Base-by-base conservation (phyloP, 2,797 vertebrate species). In the Pipistrellus nathusii region DNA sequence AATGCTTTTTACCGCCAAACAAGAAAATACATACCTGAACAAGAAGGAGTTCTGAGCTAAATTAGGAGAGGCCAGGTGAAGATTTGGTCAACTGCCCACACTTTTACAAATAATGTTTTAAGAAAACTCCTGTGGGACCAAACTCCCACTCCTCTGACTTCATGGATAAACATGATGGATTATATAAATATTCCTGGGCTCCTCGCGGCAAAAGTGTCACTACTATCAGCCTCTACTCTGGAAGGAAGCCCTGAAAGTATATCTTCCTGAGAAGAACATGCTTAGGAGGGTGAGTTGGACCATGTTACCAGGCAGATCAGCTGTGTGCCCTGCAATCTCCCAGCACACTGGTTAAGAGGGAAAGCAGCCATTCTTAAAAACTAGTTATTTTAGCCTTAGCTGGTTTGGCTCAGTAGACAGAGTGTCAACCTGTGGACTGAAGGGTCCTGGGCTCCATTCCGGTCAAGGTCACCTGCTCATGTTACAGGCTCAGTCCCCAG, bases 91-190 rank as follows among this genome's bases (percentile, higher is more conserved):
- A 23, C 27, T 80, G n/a, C 38, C 38, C 46, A 57, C 30, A 66
- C 38, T 81, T 90, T 66, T 68, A 85, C 46, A 85, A 72, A 80
- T 66, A 48, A 38, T 48, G 46, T 81, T 72, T 81, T 81, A 86
- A 59, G 30, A 73, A 27, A 85, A 66, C 18, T 81, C 25, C 38
- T 48, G 7, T 55, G 35, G 64, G 55, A 46, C 17, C 21, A 66
- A 81, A 85, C 10, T 80, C 55, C 46, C 8, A 66, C 72, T 73
- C 75, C 35, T 73, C 18, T 66, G 23, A 48, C n/a, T 66, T 81
- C 14, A 64, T 86, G 38, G 57, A 48, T 81, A 57, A 68, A 86
- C 38, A n/a, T 73, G n/a, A 73, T 25, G 25, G 73, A 38, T 75
- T 10, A 38, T 38, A 27, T 48, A 71, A 55, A 35, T 27, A 72